These are phyloP conservation scores for Macrosiphum euphorbiae DNA, from an alignment of 2,888 invertebrate species.

Conservation along the genomic window DNA sequence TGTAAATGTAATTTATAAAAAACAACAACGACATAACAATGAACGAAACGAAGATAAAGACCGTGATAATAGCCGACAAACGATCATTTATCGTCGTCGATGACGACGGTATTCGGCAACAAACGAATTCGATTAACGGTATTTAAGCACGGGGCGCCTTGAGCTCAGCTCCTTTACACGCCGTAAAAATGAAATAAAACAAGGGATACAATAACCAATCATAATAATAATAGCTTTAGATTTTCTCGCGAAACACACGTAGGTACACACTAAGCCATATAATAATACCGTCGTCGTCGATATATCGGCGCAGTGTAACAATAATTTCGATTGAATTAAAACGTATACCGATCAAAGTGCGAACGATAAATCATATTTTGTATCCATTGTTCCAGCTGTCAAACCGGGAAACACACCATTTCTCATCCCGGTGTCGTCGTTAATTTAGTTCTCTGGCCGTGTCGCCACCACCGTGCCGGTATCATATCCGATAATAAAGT, in stretches of 20 bases:
- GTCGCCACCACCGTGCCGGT: not conserved
- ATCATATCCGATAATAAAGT: conserved; percentile 57
- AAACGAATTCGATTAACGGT: conserved; percentile 44
- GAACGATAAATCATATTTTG: conserved; percentile 64
- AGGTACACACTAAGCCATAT: not conserved
- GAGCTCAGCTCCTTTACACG: not conserved
- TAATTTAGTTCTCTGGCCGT: conserved; percentile 55
- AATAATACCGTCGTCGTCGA: not conserved
- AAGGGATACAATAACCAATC: not conserved
- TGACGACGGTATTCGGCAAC: not conserved
- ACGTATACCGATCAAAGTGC: conserved; percentile 45
- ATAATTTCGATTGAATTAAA: conserved; percentile 59
- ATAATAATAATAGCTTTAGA: not conserved
- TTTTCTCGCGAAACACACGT: not conserved
- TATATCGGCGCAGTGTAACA: not conserved
- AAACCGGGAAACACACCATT: conserved; percentile 58
- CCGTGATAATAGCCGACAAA: not conserved
- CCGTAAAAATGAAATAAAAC: not conserved
- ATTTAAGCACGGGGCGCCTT: not conserved
- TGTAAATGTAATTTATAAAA: conserved; percentile 5
- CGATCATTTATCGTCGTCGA: conserved; percentile 22
- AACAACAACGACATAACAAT: not conserved
- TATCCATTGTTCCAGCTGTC: conserved; percentile 60
- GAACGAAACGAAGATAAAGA: not conserved
- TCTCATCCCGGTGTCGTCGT: conserved; percentile 61